These are phyloP conservation scores for Penelope pileata DNA, from an alignment of 2,113 vertebrate species.

Conservation along the genomic window DNA sequence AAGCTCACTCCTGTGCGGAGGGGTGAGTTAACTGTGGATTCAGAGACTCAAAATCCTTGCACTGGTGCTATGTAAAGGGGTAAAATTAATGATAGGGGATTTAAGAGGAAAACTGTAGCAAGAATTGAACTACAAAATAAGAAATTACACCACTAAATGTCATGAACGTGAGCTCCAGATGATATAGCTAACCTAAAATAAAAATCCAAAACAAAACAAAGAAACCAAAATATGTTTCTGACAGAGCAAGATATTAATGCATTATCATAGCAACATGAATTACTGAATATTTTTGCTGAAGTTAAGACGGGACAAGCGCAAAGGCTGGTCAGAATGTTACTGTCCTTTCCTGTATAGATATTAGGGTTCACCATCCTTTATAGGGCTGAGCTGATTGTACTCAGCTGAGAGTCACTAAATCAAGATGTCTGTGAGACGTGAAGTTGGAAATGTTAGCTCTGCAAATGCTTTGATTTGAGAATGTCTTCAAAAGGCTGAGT, in stretches of 20 bases:
- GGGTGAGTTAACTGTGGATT: neutral
- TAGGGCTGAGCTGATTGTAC: neutral
- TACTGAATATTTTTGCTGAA: neutral
- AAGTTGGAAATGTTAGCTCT: neutral
- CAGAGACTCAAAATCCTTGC: neutral
- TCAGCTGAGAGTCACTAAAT: neutral
- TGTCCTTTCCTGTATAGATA: neutral
- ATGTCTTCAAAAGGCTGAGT: neutral
- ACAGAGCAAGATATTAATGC: neutral
- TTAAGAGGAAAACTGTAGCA: neutral
- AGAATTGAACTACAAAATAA: neutral
- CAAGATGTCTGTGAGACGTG: rapidly evolving
- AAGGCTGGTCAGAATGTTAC: neutral
- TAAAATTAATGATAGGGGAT: neutral
- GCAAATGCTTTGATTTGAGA: neutral
- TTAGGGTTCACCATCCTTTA: neutral
- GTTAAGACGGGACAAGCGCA: neutral
- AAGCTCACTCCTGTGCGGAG: neutral
- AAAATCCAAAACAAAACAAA: neutral
- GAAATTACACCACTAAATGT: neutral
- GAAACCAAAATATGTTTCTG: neutral
- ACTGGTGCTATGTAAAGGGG: neutral
- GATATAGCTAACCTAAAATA: neutral
- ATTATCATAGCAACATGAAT: neutral
- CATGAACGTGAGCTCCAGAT: neutral